Conservation (phyloP, 2,797 vertebrate species). For the Pseudocheirus occidentalis region DNA sequence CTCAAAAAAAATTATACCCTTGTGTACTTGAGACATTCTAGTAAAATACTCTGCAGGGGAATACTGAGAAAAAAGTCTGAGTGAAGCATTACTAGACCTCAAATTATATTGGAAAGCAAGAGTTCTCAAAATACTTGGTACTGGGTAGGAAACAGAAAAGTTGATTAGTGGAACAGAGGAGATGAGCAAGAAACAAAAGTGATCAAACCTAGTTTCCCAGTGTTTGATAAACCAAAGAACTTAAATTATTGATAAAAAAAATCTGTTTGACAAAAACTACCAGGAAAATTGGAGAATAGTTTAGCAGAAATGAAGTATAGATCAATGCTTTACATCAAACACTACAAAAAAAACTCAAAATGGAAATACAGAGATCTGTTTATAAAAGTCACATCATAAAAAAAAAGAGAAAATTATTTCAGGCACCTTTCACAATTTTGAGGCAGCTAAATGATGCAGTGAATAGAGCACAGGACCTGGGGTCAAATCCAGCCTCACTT, state of each 20-base stretch:
- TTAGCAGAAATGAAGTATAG: background rate
- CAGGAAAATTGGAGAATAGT: background rate
- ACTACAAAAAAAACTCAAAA: background rate
- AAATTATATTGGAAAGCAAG: background rate
- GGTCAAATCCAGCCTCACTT: background rate
- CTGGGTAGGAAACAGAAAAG: background rate
- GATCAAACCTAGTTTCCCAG: background rate
- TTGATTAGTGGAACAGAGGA: background rate
- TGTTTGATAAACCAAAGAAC: background rate
- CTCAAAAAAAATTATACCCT: conserved; percentile 14
- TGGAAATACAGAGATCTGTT: background rate
- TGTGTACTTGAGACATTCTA: background rate
- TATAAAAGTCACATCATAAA: background rate
- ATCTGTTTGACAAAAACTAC: background rate
- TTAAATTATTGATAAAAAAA: background rate
- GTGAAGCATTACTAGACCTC: background rate
- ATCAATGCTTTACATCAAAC: background rate
- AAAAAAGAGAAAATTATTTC: background rate
- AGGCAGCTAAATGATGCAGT: background rate
- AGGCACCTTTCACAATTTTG: background rate
- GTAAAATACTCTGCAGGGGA: background rate
- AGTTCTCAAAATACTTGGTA: background rate
- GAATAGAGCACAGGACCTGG: background rate
- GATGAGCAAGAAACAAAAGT: background rate
- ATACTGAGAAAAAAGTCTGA: background rate